Evolutionary conservation across 1,140 invertebrate genomes (phyloP), one percentile per base, ranked within the genome.

Genomic region (Brachionus calyciflorus): DNA sequence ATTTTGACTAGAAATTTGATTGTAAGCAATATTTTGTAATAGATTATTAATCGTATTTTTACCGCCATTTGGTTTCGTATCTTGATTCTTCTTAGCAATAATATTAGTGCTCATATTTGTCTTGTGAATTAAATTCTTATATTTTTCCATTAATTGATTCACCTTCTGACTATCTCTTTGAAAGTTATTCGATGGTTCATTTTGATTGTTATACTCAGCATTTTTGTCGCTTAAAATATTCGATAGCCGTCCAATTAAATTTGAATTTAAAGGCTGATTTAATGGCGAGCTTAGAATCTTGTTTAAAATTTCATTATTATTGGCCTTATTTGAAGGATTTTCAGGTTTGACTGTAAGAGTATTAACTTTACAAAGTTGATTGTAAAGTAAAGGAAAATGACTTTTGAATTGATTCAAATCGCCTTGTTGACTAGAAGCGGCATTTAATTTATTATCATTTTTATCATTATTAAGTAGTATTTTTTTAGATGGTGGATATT

Each of bases 41-140:
- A 73, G 51, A 73, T 51, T 73, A 40, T 26, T 30, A 21, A 73
- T 46, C 12, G 69, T 73, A 26, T 73, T 73, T 40, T 73, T 73
- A 12, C 9, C 51, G 1, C 6, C 46, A 28, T 3, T 51, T 28
- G 10, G 4, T 28, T 21, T 19, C 24, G 3, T 65, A 19, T 65
- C 30, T 44, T 49, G 24, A 19, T 1, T 28, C n/a, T 55, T 48
- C 2, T 51, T 73, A 3, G 9, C 19, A 37, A 5, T 37, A 48
- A 51, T 33, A 30, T 28, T 73, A 2, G 44, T 21, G 7, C 46
- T 55, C 10, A 37, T 51, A 14, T 51, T 49, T 55, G 69, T 73
- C 40, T 73, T 73, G 14, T 73, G 49, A 1, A 73, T 73, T 24
- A 73, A 73, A 41, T 73, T 73, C 40, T 73, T 49, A 17, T 73